Evolutionary conservation across 2,888 invertebrate species (phyloP), one percentile per base, ranked within the genome.

Genomic region (Patella depressa): DNA sequence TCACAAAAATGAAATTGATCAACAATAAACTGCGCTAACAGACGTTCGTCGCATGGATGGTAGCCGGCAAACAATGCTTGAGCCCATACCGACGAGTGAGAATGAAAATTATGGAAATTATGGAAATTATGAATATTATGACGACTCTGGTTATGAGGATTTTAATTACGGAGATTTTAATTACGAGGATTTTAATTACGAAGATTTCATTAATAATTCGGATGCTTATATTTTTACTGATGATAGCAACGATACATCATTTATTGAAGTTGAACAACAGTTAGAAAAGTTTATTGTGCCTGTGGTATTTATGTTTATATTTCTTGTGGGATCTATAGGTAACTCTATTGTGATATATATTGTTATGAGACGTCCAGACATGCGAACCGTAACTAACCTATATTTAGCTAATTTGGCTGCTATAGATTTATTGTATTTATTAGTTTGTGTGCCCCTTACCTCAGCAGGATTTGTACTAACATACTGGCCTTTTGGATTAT

Each of bases 381-480:
- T 82, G 82, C 79, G 81, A 57, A 81, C 79, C 7, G 82, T 79
- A 24, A 83, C 82, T 53, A 82, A 84, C 71, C 9, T 85, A 29
- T 84, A 80, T 78, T 73, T 85, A 53, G 71, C 82, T 24, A 85
- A 82, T 74, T 73, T 85, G 74, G 81, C 84, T 7, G 72, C 80
- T 7, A 96, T 97, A 73, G 97, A 97, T 91, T 93, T 97, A 29
- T 93, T 97, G 34, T 97, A 97, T 91, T 95, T 97, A 65, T 94
- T 96, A 75, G 96, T 96, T 92, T 97, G 97, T 92, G 96, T 97
- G 15, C 97, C 97, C 0, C 96, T 96, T 91, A 97, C 97, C 1
- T 96, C 96, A 1, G 95, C 96, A 29, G 96, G 97, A 89, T 97
- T 96, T 90, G 95, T 96, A 11, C 19, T 96, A 88, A 94, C 94